Evolutionary conservation across 2,888 invertebrate genomes (phyloP), one percentile per base, ranked within the genome.

Genomic region (Patella pellucida): DNA sequence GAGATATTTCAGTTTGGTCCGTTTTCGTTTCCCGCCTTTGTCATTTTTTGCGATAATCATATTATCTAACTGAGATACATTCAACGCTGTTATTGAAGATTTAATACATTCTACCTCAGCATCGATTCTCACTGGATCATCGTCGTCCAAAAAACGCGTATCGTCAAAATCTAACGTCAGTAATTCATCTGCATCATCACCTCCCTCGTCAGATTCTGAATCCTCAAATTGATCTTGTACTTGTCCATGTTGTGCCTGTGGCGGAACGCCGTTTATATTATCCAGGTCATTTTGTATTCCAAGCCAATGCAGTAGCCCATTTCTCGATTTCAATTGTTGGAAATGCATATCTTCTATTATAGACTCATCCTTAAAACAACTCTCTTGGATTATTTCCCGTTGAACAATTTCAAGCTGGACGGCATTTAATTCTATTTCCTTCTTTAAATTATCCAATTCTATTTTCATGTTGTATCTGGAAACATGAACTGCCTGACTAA

Each of bases 331-430:
- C 23, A 62, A 62, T 14, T 62, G 62, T 11, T 12, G 5, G 3
- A 19, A 19, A 23, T 23, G 19, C 14, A 23, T 14, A 62, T 62
- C 62, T n/a, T 11, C 23, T 12, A 62, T 62, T 15, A 62, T 62
- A 62, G 19, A 19, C 12, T 62, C 62, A 62, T 75, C 71, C 69
- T 79, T 75, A 31, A 89, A 78, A 68, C 81, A 78, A 5, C 79
- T 77, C 75, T 86, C 86, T 71, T 83, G 84, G 9, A 89, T 74
- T 41, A 89, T 83, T 54, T 81, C 82, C 23, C 79, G 80, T 69
- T 84, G 83, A 14, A 83, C 80, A 1, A 79, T 74, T 68, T 84
- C 83, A 7, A 86, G 81, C 74, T 79, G 77, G 9, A 77, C 78
- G 27, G 82, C 81, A 19, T 76, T 80, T 73, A 68, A 76, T 52